Base-by-base conservation (phyloP, 2,888 invertebrate species). In the Sminthurinus aureus region DNA sequence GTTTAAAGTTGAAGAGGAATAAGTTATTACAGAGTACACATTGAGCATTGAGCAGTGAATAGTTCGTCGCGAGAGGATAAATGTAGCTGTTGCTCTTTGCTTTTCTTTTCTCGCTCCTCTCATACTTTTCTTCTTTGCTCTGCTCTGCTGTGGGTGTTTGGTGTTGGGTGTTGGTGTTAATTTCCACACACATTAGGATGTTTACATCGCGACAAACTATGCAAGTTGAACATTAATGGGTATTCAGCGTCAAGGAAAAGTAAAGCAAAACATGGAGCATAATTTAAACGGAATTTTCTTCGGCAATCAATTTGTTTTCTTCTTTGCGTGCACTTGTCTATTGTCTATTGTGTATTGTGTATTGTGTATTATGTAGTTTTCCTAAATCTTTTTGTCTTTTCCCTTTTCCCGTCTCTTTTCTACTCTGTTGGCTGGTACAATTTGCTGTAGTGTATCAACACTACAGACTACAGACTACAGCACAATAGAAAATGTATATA, bases 221-320 rank as follows among this genome's bases (percentile, higher is more conserved):
- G 71, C 26, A 71, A 71, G 22, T 71, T 71, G 69, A 69, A 71
- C 71, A 80, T 50, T 80, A 69, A 80, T 80, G 80, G 80, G 80
- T 71, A 69, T 50, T 71, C 67, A 71, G 52, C n/a, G 78, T 78
- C 78, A 64, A 58, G 78, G 6, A 22, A 78, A 80, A 80, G 22
- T 20, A 38, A 71, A 71, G 71, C 20, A 67, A 79, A 79, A 79
- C 67, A 79, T 24, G 69, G 69, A 15, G 51, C 80, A 81, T 81
- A 81, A 81, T 73, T 81, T 81, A 81, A 71, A 74, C 24, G 73
- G 80, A 81, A 81, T 81, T 81, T 81, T 38, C 80, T 81, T 81
- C 24, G 52, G 80, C 58, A 81, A 81, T 81, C 80, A 81, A 71
- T 81, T 81, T 81, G 80, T 81, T 81, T 73, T 71, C 58, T 52